A percentile compares a stretch with the other conserved stretches of the same genome.
phyloP scores from a whole-genome alignment of 2,797 vertebrate genomes.

The Cuculus canorus region DNA sequence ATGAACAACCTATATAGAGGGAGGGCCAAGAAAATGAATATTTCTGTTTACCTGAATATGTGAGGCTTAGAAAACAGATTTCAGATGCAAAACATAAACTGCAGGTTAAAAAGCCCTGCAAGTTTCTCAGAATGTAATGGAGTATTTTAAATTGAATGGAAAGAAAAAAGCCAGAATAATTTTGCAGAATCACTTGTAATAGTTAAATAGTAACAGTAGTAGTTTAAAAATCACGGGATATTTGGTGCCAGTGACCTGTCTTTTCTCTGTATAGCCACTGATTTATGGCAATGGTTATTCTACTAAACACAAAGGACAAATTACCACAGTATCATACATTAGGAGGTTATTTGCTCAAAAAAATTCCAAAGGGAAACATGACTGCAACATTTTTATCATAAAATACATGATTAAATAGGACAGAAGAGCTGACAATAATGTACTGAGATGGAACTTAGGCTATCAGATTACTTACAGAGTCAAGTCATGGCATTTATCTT shows the following conservation, averaged over 20 bases:
- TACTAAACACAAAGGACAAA: background rate
- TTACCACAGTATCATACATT: background rate
- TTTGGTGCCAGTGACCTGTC: background rate
- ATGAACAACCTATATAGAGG: background rate
- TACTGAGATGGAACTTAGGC: background rate
- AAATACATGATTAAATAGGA: background rate
- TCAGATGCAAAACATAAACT: background rate
- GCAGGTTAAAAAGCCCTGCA: background rate
- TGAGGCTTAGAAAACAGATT: background rate
- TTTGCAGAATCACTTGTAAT: background rate
- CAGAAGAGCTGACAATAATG: background rate
- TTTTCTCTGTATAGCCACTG: background rate
- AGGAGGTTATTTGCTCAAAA: background rate
- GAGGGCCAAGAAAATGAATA: background rate
- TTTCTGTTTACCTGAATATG: background rate
- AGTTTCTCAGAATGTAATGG: background rate
- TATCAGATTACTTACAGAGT: background rate
- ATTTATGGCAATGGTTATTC: background rate
- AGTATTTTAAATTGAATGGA: background rate
- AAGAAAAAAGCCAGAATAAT: background rate
- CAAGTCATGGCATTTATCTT: background rate
- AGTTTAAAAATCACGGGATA: background rate
- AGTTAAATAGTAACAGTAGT: background rate
- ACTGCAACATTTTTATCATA: background rate
- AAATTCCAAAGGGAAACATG: background rate